Base-by-base conservation (phyloP, 2,888 invertebrate genomes). In the Empis livida region DNA sequence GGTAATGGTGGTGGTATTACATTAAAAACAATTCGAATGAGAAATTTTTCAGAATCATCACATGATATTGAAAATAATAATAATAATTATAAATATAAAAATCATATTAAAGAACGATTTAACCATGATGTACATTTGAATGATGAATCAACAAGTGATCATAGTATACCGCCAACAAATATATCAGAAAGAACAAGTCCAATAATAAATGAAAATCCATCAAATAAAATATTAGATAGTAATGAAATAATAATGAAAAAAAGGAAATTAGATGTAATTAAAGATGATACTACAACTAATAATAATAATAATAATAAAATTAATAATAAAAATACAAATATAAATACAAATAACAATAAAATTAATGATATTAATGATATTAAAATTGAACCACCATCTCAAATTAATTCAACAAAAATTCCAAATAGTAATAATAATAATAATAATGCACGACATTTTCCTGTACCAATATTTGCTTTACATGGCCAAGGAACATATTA, bases 401-500 rank as follows among this genome's bases (percentile, higher is more conserved):
- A 39, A 39, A 27, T 27, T 27, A 58, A 44, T 50, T 59, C 43
- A 43, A 32, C 17, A 31, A 35, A 20, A 17, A 16, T n/a, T 20
- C 11, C 16, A 16, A 16, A 43, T 32, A 23, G 17, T 32, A 43
- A 11, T 43, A 27, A 42, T 42, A 48, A 46, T 44, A 41, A 35
- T 44, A 15, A 23, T 32, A 23, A 23, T 48, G 49, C 39, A 10
- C 52, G 54, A 37, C 52, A 53, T 31, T 65, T 78, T 53, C 75
- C 78, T 44, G 82, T 93, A 43, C 93, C 94, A 0, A 84, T 92
- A 37, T 94, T 94, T 67, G 92, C 90, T 4, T 72, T 94, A 35
- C 91, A 93, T 65, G 78, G 90, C n/a, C 80, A 83, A 53, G 92
- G 93, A 38, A 77, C 81, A 43, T 93, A 85, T 69, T 94, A 94